Percentiles rank a stretch among this genome's conserved stretches.
phyloP scores from a whole-genome alignment of 2,113 vertebrate species.

The Phodopus roborovskii region DNA sequence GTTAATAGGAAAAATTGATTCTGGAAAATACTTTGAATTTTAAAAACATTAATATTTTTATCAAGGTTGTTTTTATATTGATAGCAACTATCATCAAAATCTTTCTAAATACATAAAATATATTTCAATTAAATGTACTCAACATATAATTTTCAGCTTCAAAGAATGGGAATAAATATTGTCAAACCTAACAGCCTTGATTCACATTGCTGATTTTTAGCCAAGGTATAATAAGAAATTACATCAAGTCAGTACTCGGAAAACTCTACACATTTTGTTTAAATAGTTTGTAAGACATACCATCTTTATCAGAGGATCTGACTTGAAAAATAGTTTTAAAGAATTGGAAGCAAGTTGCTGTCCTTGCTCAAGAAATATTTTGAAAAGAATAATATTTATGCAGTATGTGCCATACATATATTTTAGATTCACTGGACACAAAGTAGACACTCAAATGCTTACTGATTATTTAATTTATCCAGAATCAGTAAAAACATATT shows the following conservation, averaged over 20 bases:
- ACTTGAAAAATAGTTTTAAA: constrained; percentile 63
- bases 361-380: constrained; percentile 50
- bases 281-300: constrained; percentile 66
- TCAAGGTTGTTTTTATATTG: constrained; percentile 26
- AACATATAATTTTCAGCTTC: neutral
- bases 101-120: constrained; percentile 10
- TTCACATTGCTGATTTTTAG: constrained; percentile 62
- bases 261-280: constrained; percentile 73
- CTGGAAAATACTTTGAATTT: constrained; percentile 54
- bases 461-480: constrained; percentile 57
- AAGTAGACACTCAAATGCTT: constrained; percentile 52
- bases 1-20: constrained; percentile 33
- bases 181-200: constrained; percentile 22
- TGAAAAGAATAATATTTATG: constrained; percentile 76
- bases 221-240: constrained; percentile 68
- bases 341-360: constrained; percentile 50
- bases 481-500: constrained; percentile 53
- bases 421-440: constrained; percentile 64
- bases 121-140: constrained; percentile 16
- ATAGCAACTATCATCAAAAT: neutral
- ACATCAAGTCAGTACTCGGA: constrained; percentile 46
- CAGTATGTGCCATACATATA: constrained; percentile 41
- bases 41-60: constrained; percentile 53
- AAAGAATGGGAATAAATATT: constrained; percentile 29
- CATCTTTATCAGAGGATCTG: constrained; percentile 57